Evolutionary conservation across 2,888 invertebrate genomes (phyloP).

Genomic region (Bedellia somnulentella): DNA sequence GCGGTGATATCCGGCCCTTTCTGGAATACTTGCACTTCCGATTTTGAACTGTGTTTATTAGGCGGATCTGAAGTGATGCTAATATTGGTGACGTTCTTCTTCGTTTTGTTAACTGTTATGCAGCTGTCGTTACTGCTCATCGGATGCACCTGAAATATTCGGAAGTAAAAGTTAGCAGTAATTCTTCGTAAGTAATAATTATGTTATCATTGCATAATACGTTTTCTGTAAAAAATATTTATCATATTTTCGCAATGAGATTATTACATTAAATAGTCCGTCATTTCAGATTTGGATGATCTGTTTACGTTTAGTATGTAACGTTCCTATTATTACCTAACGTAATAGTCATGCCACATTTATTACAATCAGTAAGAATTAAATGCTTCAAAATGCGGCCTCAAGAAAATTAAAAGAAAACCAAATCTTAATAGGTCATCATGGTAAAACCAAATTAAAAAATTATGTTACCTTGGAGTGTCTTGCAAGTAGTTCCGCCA

Average conservation of each 20-base stretch:
- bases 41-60: slow-evolving; percentile 42
- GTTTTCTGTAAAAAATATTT: no score
- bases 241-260: no score
- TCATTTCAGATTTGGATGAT: no score
- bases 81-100: slow-evolving; percentile 70
- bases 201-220: no score
- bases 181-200: no score
- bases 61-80: slow-evolving; percentile 65
- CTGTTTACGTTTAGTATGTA: no score
- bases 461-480: slow-evolving; percentile 36
- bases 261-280: no score
- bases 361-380: no score
- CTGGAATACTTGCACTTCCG: slow-evolving; percentile 70
- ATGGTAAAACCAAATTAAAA: background rate
- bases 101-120: slow-evolving; percentile 59
- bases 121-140: slow-evolving; percentile 42
- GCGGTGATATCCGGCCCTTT: slow-evolving; percentile 80
- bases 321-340: no score
- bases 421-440: background rate
- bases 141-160: slow-evolving; percentile 36
- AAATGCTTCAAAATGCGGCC: no score
- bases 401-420: slow-evolving; percentile 3
- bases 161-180: no score
- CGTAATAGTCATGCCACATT: no score
- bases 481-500: slow-evolving; percentile 61